Base-by-base conservation (phyloP, 2,113 vertebrate genomes). In the Elephas maximus region DNA sequence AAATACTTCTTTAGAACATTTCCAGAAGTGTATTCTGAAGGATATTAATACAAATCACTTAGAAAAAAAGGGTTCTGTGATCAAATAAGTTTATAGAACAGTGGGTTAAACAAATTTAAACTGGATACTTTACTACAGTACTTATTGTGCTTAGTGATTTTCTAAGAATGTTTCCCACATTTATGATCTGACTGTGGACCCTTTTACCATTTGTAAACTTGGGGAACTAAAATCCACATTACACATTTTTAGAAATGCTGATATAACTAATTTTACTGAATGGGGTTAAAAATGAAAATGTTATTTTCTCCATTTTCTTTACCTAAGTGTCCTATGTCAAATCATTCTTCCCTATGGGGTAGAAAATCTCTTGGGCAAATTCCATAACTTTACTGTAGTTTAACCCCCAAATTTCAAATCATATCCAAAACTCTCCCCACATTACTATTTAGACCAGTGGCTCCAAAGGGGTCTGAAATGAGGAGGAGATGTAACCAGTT, bases 31-130 rank as follows among this genome's bases (percentile, higher is more conserved):
- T 45, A 37, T 48, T 78, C 80, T 96, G 30, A 92, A 77, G 48
- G 23, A 24, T 83, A 78, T 26, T 83, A 90, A 41, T 76, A 63
- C 4, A 24, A 95, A 80, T 73, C 51, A 57, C 21, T 79, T 26
- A 86, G 73, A 51, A 63, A 62, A 62, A 85, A 85, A 90, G 41
- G 6, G 65, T 81, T 91, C 33, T 76, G 30, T 62, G 33, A 48
- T 81, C 45, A 79, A 91, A 89, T 63, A 65, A 69, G 80, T 48
- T 78, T 69, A 45, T 78, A 8, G 74, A 84, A 71, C 6, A 92
- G 69, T 45, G 44, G 80, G 53, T 60, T 71, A 81, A 90, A 48
- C 65, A 78, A 74, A 73, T 76, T 90, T 63, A 92, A 90, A 85
- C 51, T 85, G 51, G 18, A 60, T 86, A 69, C 33, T 77, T 95